Evolutionary conservation across 2,888 invertebrate genomes (phyloP), one percentile per base, ranked within the genome.

Genomic region (Scaptomyza tumidula): DNA sequence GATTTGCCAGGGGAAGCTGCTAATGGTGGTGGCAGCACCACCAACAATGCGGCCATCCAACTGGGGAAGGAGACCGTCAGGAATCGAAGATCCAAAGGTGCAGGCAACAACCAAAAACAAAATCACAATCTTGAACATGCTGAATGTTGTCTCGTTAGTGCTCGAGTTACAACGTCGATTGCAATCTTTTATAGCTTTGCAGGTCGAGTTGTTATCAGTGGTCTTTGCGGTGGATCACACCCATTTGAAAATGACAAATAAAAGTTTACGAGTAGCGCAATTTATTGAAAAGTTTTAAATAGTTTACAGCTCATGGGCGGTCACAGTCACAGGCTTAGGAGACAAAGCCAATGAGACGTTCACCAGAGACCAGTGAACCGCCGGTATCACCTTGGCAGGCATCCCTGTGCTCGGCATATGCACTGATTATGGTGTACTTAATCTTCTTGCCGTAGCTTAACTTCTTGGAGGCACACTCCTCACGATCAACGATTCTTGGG

Each of bases 21-120:
- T 45, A 43, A 91, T 88, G 45, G 61, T 74, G 43, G 88, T 80
- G 9, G 78, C 33, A 4, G 52, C 1, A 11, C 91, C 91, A 7
- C 90, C 90, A 59, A 90, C 83, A 48, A 91, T 90, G 24, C 90
- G 88, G 5, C 90, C 89, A 89, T 89, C 89, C 57, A 88, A 60
- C 56, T 83, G 84, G 46, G 89, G 89, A 14, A 81, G 62, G 52
- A 89, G 67, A 13, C 89, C 88, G 63, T 78, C 78, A 9, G 85
- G 85, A 5, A 86, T 46, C 14, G 82, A 62, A 14, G 86, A 86
- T n/a, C 84, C 89, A 29, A 87, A 68, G 48, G 77, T 85, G 64
- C 82, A 83, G 53, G 81, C 80, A 14, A 79, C 73, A 24, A 86
- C 65, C 4, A 82, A 75, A 61, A 78, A 71, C 45, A 89, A 63